A percentile compares a stretch with the other conserved stretches of the same genome.
Evolutionary conservation across 2,888 invertebrate species (phyloP).

Genomic region (Caenorhabditis doughertyi): DNA sequence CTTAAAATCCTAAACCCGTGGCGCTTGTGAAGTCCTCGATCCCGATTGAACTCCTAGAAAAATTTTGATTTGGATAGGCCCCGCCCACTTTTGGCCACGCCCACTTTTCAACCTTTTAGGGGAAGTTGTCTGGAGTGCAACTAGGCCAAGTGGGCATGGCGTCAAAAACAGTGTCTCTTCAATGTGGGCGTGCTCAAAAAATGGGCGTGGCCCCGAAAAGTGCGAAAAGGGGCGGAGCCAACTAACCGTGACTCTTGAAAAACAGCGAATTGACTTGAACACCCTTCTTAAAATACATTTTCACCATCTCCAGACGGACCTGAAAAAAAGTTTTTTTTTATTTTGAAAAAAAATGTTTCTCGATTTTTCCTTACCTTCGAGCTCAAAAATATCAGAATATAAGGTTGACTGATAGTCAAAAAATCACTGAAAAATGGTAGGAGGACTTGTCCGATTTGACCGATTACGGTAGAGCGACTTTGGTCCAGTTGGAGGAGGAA

Average conservation of each 20-base stretch:
- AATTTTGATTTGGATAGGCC: background rate
- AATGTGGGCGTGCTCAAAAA: too few species aligned
- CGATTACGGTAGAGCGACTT: constrained; percentile 3
- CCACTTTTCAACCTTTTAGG: too few species aligned
- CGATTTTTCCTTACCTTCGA: constrained; percentile 32
- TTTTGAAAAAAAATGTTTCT: background rate
- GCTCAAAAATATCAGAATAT: constrained; percentile 40
- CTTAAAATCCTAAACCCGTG: background rate
- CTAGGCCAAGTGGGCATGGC: too few species aligned
- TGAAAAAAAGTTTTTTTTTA: too few species aligned
- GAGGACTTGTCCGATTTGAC: constrained; percentile 35
- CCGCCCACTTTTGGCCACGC: background rate
- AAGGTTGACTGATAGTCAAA: constrained; percentile 46
- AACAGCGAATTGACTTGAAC: background rate
- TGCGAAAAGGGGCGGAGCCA: background rate
- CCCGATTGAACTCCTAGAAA: constrained; percentile 11
- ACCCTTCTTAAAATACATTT: background rate
- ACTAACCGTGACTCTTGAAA: constrained; percentile 6
- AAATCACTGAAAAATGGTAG: constrained; percentile 46
- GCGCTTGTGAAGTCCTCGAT: constrained; percentile 24
- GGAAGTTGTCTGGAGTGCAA: too few species aligned
- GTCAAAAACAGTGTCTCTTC: too few species aligned
- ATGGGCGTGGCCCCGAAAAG: background rate
- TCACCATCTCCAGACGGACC: constrained; percentile 24
- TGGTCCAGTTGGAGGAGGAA: constrained; percentile 45